Conservation (phyloP, 2,888 invertebrate species). For the Apoda limacodes region DNA sequence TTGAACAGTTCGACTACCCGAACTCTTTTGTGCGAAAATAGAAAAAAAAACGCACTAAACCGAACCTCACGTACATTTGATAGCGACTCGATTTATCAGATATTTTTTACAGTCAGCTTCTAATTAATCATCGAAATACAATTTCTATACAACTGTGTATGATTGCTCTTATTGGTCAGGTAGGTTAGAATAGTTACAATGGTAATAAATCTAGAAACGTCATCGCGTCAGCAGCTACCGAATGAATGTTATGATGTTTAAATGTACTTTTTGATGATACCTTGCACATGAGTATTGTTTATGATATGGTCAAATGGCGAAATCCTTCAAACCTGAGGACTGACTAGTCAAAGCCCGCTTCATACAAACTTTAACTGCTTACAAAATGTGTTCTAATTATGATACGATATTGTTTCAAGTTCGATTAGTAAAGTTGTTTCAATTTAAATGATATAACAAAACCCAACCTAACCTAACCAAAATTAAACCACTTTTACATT, state of each 20-base stretch:
- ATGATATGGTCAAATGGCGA: too few relatives aligned
- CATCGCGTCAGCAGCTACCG: conserved; percentile 20
- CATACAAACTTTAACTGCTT: conserved; percentile 22
- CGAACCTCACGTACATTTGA: conserved; percentile 31
- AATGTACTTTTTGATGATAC: too few relatives aligned
- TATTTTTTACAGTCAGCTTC: conserved; percentile 43
- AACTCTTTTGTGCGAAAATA: conserved; percentile 37
- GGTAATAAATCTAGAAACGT: conserved; percentile 29
- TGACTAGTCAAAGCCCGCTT: conserved; percentile 20
- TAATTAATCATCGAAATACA: conserved; percentile 46
- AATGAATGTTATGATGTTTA: too few relatives aligned
- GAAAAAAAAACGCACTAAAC: conserved; percentile 37
- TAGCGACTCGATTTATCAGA: conserved; percentile 53
- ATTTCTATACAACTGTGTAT: conserved; percentile 31
- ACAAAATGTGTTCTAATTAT: conserved; percentile 5
- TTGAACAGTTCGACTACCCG: conserved; percentile 59
- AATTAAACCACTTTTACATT: too few relatives aligned
- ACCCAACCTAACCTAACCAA: too few relatives aligned
- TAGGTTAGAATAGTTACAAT: conserved; percentile 30
- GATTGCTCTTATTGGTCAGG: conserved; percentile 37
- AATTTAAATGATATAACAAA: too few relatives aligned
- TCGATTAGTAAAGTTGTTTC: too few relatives aligned
- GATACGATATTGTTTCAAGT: too few relatives aligned
- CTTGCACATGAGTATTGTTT: too few relatives aligned
- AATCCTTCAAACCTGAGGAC: too few relatives aligned